Base-by-base conservation (phyloP, 2,113 vertebrate genomes). In the Dissostichus mawsoni region DNA sequence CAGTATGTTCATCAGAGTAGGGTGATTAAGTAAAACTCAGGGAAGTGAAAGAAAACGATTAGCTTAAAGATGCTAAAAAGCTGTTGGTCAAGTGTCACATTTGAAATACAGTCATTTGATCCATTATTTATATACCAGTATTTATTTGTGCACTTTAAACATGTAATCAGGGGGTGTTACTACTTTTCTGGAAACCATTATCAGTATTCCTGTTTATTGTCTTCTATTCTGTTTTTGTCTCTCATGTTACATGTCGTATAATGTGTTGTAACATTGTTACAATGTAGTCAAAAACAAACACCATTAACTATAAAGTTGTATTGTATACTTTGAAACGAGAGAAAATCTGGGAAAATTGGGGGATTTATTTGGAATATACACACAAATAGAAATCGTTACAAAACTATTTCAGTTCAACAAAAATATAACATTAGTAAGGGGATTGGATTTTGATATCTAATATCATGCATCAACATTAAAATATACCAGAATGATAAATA, bases 341-440 rank as follows among this genome's bases (percentile, higher is more conserved):
- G 1, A 48, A 7, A 16, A 58, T 25, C 52, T 18, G 2, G n/a
- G 18, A 52, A 41, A 36, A 52, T 51, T 41, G 41, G 6, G 13
- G 14, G 10, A 66, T 82, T 84, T 86, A 88, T 90, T 86, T 77
- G 50, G 48, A 80, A 69, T 13, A 56, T 18, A 55, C n/a, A 61
- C 64, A 29, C 20, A 66, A 53, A 56, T 47, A 48, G 13, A 57
- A 80, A 56, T 3, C 45, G 25, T 33, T 55, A 69, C 5, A 36
- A 20, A 10, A 23, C 41, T 20, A 52, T 68, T 18, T 17, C 2
- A 63, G 65, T 67, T 73, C 9, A 17, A 36, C 13, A 55, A 29
- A 52, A 41, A 44, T 48, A 7, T 11, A 50, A 7, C 6, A n/a
- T 78, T 66, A 84, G 11, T 44, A 8, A 3, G 9, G 17, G 1